A percentile compares a stretch with the other conserved stretches of the same genome.
These are phyloP conservation scores for Homarus americanus DNA, from an alignment of 1,140 invertebrate genomes.

Conservation along the genomic window DNA sequence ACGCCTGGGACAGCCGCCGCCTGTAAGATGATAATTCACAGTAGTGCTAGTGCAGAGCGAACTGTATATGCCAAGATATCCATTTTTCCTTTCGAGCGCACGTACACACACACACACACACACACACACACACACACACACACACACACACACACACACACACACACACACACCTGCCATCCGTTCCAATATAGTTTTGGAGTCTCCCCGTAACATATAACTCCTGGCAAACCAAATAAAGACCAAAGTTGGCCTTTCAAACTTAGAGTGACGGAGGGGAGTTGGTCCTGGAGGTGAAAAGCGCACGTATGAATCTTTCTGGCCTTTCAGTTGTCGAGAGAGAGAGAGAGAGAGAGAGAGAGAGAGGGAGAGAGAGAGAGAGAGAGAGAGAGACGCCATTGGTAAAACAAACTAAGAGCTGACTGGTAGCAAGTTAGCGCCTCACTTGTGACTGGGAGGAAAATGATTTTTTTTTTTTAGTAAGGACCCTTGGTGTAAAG, in stretches of 20 bases:
- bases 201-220: background rate
- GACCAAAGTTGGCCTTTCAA: slow-evolving; percentile 3
- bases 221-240: slow-evolving; percentile 13
- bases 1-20: no score
- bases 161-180: background rate
- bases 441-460: no score
- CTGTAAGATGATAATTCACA: no score
- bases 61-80: no score
- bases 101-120: background rate
- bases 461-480: no score
- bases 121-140: background rate
- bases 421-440: no score
- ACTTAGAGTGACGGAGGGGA: background rate
- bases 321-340: background rate
- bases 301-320: background rate
- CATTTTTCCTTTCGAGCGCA: background rate
- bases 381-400: slow-evolving; percentile 4
- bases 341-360: slow-evolving; percentile 13
- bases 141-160: background rate
- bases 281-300: background rate
- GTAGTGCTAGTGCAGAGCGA: no score
- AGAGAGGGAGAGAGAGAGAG: slow-evolving; percentile 8
- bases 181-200: background rate
- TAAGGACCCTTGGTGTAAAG: no score
- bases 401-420: no score